Conservation (phyloP, 2,888 invertebrate genomes). For the Ichneumon xanthorius region DNA sequence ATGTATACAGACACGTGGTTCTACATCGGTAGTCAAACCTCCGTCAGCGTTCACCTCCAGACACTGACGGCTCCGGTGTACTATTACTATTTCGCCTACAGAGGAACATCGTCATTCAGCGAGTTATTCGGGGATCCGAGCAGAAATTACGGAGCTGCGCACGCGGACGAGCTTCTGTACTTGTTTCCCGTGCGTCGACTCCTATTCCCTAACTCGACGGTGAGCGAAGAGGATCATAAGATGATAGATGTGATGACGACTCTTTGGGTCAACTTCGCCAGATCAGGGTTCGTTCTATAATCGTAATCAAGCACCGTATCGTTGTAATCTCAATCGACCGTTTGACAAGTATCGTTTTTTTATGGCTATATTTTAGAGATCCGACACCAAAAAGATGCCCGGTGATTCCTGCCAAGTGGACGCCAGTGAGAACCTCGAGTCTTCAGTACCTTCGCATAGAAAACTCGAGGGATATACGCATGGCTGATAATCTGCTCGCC, state of each 20-base stretch:
- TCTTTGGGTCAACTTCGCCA: constrained; percentile 92
- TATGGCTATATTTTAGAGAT: constrained; percentile 86
- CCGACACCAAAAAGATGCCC: constrained; percentile 87
- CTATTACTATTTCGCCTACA: constrained; percentile 89
- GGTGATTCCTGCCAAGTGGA: constrained; percentile 86
- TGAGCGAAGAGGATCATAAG: constrained; percentile 87
- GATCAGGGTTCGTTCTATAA: constrained; percentile 86
- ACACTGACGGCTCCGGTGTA: constrained; percentile 86
- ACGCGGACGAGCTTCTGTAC: constrained; percentile 94
- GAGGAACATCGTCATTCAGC: constrained; percentile 89
- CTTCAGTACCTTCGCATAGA: constrained; percentile 87
- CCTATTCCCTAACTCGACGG: constrained; percentile 87
- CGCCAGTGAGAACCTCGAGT: constrained; percentile 85
- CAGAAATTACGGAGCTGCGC: constrained; percentile 90
- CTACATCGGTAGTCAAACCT: constrained; percentile 88
- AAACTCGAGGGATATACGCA: constrained; percentile 85
- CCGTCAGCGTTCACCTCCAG: constrained; percentile 86
- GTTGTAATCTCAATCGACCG: neutral
- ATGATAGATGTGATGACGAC: constrained; percentile 88
- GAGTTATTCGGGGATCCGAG: constrained; percentile 89
- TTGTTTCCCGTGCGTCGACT: constrained; percentile 89
- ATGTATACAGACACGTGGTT: constrained; percentile 91
- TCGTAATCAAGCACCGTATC: neutral
- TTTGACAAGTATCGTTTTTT: neutral
- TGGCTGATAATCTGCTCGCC: constrained; percentile 86